Base-by-base conservation (phyloP, 2,113 vertebrate species). In the Mustela nigripes region DNA sequence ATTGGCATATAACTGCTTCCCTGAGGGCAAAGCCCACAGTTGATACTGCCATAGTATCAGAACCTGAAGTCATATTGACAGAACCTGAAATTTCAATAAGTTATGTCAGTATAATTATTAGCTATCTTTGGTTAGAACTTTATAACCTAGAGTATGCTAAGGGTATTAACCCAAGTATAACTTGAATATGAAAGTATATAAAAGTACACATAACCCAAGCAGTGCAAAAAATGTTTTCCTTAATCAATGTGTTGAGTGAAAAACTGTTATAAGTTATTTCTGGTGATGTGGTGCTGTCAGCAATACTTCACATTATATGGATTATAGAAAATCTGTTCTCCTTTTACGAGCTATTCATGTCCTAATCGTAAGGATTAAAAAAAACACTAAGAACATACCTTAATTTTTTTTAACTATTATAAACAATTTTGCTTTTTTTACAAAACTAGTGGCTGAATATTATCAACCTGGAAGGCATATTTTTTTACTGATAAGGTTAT, bases 401-500 rank as follows among this genome's bases (percentile, higher is more conserved):
- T 42, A 42, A 67, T 2, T 4, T 58, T 89, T 69, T 91, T 96
- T 65, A 79, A 79, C 7, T n/a, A 89, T 83, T 83, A 60, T 73
- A 93, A 92, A 42, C 84, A 85, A 48, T 63, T 95, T 79, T 36
- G 15, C 16, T 78, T 73, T 74, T 69, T 85, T 65, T 18, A 94
- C 73, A 92, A 92, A 94, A 80, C 21, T 58, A 58, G 56, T 76
- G 16, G 8, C 48, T 87, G 10, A 67, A 67, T 81, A 83, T 89
- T 95, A 96, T 91, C 73, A 94, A 67, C 4, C 15, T 36, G 2
- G 10, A 83, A 94, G 12, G 18, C 58, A 83, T 39, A 84, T 56
- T 74, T 92, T 92, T 83, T 83, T 76, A 90, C 11, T 95, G 67
- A 69, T 69, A 94, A 94, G 9, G 2, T 94, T 92, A 96, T 60